Conservation (phyloP, 1,140 invertebrate species). For the Atta colombica region DNA sequence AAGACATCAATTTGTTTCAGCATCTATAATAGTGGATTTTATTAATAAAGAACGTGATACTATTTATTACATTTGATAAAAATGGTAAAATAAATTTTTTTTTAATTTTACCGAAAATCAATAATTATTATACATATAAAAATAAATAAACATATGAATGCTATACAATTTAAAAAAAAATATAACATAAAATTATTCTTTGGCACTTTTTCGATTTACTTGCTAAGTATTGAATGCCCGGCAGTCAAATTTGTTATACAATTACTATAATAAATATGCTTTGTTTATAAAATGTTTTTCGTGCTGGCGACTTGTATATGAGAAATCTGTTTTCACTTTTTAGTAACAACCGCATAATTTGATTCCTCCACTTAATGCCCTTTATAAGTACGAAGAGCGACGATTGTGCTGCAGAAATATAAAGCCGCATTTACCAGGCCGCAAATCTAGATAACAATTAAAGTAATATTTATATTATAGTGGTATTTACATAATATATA, state of each 20-base stretch:
- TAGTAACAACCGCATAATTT: neutral
- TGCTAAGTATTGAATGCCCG: neutral
- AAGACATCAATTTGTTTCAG: no score
- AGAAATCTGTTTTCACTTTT: neutral
- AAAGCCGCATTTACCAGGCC: slow-evolving; percentile 90
- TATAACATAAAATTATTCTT: slow-evolving; percentile 14
- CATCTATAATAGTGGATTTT: no score
- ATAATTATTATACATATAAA: neutral
- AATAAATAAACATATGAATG: slow-evolving; percentile 5
- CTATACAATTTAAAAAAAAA: neutral
- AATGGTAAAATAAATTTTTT: no score
- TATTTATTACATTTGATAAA: no score
- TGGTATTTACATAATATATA: no score
- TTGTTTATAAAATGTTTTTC: neutral
- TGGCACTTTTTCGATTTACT: neutral
- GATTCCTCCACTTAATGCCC: slow-evolving; percentile 84
- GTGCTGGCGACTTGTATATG: neutral
- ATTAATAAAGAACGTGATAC: no score
- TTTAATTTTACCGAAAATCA: neutral
- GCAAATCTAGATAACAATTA: slow-evolving; percentile 89
- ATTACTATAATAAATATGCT: neutral
- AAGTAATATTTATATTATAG: neutral
- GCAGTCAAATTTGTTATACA: slow-evolving; percentile 2
- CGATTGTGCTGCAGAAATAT: slow-evolving; percentile 91
- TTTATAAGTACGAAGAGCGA: slow-evolving; percentile 91